Percentiles rank a stretch among this genome's conserved stretches.
Evolutionary conservation across 2,113 vertebrate species (phyloP).

Genomic region (Lathamus discolor): DNA sequence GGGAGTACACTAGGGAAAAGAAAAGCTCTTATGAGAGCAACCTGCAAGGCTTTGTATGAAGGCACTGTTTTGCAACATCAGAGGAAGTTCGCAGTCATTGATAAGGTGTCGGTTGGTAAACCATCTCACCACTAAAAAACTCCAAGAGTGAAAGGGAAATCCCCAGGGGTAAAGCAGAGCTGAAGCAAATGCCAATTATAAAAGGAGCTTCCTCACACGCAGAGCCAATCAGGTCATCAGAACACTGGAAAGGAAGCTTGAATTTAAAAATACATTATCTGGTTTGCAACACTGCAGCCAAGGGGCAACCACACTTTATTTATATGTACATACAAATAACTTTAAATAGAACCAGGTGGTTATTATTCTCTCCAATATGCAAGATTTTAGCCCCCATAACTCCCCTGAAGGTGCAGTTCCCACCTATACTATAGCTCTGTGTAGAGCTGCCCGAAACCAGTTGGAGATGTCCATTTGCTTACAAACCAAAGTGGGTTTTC

Average conservation of each 20-base stretch:
- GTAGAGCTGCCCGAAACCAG: neutral
- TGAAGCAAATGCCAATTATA: constrained; percentile 24
- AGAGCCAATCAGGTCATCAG: constrained; percentile 40
- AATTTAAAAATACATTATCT: constrained; percentile 48
- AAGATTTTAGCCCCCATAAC: neutral
- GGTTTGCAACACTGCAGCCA: constrained; percentile 27
- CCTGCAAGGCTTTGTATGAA: neutral
- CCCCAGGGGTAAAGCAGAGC: constrained; percentile 50
- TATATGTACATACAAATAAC: neutral
- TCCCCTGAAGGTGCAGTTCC: neutral
- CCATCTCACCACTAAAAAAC: constrained; percentile 71
- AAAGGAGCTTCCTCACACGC: constrained; percentile 4
- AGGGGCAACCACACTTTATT: constrained; percentile 39
- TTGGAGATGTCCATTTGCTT: neutral
- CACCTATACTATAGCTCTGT: neutral
- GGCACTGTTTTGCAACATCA: constrained; percentile 50
- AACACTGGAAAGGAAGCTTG: constrained; percentile 53
- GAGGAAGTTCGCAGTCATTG: constrained; percentile 62
- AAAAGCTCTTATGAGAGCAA: neutral
- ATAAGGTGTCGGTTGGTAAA: constrained; percentile 58
- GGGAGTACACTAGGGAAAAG: neutral
- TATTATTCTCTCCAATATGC: neutral
- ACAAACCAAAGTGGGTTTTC: neutral
- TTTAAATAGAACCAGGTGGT: neutral
- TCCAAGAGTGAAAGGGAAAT: constrained; percentile 73